A percentile compares a stretch with the other conserved stretches of the same genome.
Conservation (phyloP, 2,113 vertebrate genomes). For the Dendropsophus ebraccatus region DNA sequence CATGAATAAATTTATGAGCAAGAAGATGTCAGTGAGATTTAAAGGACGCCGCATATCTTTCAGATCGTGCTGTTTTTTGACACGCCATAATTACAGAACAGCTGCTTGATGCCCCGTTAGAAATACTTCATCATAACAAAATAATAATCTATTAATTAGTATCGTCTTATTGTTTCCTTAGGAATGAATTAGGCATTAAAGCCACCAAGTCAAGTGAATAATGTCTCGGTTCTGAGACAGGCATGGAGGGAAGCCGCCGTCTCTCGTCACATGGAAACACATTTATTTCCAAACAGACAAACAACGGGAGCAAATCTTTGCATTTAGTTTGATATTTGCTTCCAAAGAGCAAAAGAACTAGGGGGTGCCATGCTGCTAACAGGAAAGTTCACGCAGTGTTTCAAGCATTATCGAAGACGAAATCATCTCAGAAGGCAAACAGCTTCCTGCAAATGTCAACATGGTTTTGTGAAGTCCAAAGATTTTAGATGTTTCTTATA, state of each 20-base stretch:
- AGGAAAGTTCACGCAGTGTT: constrained; percentile 11
- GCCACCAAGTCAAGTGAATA: neutral
- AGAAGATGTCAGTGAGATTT: constrained; percentile 36
- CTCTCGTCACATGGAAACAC: neutral
- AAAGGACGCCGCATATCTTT: constrained; percentile 29
- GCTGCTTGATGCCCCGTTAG: constrained; percentile 21
- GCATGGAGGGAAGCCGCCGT: neutral
- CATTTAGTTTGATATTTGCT: constrained; percentile 30
- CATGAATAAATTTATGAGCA: constrained; percentile 35
- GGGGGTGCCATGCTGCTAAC: neutral
- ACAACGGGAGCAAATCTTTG: constrained; percentile 16
- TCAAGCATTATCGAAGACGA: constrained; percentile 8
- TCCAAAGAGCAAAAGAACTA: neutral
- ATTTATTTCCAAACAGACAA: neutral
- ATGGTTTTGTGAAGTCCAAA: neutral
- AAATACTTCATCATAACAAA: constrained; percentile 36
- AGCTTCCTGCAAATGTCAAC: neutral
- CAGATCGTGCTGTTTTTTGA: constrained; percentile 31
- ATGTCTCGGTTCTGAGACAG: neutral
- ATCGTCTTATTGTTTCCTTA: constrained; percentile 4
- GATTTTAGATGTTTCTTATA: neutral
- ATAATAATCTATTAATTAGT: constrained; percentile 50
- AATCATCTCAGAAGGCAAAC: neutral
- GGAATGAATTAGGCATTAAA: neutral
- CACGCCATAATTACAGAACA: constrained; percentile 45